Evolutionary conservation across 2,797 vertebrate genomes (phyloP), one percentile per base, ranked within the genome.

Genomic region (Propithecus perrieri): DNA sequence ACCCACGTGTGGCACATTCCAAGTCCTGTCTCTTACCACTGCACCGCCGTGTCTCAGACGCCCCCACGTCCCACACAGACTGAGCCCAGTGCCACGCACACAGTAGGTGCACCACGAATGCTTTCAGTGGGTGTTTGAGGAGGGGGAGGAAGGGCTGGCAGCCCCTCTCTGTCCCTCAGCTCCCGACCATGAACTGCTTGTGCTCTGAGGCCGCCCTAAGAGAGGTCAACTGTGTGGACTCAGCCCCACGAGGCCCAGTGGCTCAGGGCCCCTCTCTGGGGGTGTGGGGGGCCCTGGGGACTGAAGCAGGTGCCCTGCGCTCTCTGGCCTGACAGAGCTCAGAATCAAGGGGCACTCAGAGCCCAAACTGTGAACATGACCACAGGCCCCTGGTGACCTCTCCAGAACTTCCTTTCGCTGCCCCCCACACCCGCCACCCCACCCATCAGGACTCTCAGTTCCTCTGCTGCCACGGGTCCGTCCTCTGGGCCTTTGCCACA

Each of bases 161-260:
- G 88, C 2, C 14, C 28, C 14, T 71, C 63, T 59, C 46, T 15
- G 10, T 18, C 35, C 20, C 17, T 57, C 63, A 75, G 2, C 41
- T 81, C 38, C 33, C 0, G 9, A 12, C 24, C 17, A 33, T 8
- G 65, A 50, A 15, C 1, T 15, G 10, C 17, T 24, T 33, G 38
- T 75, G 24, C 22, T 81, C 43, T 41, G n/a, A 20, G 0, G 3
- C 46, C 0, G 1, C 26, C 61, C 43, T 30, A 24, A 50, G 53
- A 69, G 55, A 69, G 53, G 43, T 3, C 33, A 46, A 17, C 48
- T 14, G 0, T 1, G 63, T 24, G 33, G 55, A 61, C 53, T 46
- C 5, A 1, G 5, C 13, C 26, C 50, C 0, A 0, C 7, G 0
- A 72, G 43, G 22, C 53, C 81, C 38, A 61, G 69, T 1, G 0